Conservation (phyloP, 2,888 invertebrate genomes). For the Reticulitermes lucifugus region DNA sequence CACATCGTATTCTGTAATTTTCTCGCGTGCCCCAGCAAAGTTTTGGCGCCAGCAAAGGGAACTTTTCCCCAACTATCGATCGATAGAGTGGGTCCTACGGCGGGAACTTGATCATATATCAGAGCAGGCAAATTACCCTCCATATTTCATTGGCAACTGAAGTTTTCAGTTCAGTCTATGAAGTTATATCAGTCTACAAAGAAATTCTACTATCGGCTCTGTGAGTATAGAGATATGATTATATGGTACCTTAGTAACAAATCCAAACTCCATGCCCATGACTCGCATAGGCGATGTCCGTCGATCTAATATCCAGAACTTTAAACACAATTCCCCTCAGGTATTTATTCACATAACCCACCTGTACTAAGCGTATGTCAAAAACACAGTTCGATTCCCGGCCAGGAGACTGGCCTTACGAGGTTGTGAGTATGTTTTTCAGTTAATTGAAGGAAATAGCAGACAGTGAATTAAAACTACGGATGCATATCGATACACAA, state of each 20-base stretch:
- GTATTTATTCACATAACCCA: too few species aligned
- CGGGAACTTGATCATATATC: neutral
- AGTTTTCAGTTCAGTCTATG: neutral
- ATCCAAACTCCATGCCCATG: neutral
- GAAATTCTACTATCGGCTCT: neutral
- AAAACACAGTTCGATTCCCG: too few species aligned
- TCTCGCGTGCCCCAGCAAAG: conserved; percentile 18
- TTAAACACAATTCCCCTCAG: too few species aligned
- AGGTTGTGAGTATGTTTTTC: too few species aligned
- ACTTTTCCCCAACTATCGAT: conserved; percentile 26
- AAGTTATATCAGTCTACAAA: neutral
- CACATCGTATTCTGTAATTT: neutral
- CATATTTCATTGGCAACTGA: neutral
- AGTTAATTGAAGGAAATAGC: too few species aligned
- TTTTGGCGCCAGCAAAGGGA: neutral
- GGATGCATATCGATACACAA: too few species aligned
- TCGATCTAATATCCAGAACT: neutral
- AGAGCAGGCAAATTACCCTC: conserved; percentile 23
- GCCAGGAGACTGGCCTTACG: too few species aligned
- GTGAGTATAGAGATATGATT: neutral
- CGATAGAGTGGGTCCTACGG: neutral
- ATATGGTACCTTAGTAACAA: neutral
- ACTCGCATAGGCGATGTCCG: neutral
- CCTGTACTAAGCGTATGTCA: too few species aligned
- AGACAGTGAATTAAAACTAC: too few species aligned